phyloP scores from a whole-genome alignment of 2,113 vertebrate genomes.

The Ciconia stormi region DNA sequence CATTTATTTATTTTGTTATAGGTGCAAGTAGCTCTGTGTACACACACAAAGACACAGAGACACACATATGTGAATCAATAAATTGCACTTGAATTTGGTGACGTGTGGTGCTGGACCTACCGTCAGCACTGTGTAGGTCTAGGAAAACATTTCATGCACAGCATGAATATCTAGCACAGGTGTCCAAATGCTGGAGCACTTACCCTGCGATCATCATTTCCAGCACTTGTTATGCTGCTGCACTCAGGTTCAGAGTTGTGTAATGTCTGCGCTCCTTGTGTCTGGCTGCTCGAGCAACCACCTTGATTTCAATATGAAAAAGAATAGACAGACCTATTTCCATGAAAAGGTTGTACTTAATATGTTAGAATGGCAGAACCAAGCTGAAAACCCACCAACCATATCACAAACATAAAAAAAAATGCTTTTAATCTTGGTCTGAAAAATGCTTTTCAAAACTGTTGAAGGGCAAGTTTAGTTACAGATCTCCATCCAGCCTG shows the following conservation, averaged over 20 bases:
- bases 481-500: slow-evolving; percentile 43
- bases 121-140: not conserved
- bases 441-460: not conserved
- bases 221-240: not conserved
- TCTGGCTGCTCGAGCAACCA: not conserved
- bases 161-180: not conserved
- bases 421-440: not conserved
- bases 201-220: not conserved
- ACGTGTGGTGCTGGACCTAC: not conserved
- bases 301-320: not conserved
- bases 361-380: not conserved
- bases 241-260: fast-evolving
- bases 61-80: not conserved
- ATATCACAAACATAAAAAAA: not conserved
- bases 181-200: not conserved
- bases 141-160: not conserved
- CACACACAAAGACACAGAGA: not conserved
- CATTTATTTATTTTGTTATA: not conserved
- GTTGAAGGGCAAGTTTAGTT: slow-evolving; percentile 36
- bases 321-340: not conserved
- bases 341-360: not conserved
- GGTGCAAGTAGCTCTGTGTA: fast-evolving
- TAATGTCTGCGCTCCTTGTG: not conserved
- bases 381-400: not conserved
- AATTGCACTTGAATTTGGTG: not conserved